Evolutionary conservation across 2,888 invertebrate genomes (phyloP).

Genomic region (Dynastes tityus): DNA sequence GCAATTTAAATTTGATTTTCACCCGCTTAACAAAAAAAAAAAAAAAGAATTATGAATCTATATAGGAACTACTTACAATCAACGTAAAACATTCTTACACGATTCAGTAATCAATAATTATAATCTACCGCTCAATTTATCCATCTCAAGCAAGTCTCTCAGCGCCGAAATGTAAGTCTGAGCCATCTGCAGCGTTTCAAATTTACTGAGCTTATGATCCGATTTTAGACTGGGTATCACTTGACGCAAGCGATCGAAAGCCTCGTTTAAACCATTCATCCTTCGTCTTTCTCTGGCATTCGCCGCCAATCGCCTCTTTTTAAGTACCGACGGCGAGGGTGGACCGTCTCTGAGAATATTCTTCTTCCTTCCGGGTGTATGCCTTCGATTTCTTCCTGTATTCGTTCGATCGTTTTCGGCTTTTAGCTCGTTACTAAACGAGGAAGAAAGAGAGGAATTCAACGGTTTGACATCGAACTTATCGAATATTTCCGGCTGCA

Average conservation of each 20-base stretch:
- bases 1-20: not conserved
- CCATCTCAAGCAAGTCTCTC: slow-evolving; percentile 75
- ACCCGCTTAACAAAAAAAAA: no score
- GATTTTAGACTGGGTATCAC: slow-evolving; percentile 82
- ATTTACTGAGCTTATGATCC: slow-evolving; percentile 82
- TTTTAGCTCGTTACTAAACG: slow-evolving; percentile 9
- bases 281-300: slow-evolving; percentile 82
- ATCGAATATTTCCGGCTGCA: slow-evolving; percentile 60
- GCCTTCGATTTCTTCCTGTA: slow-evolving; percentile 1
- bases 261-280: slow-evolving; percentile 83
- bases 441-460: not conserved
- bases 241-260: slow-evolving; percentile 80
- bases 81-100: no score
- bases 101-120: not conserved
- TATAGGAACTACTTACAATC: not conserved
- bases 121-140: slow-evolving; percentile 52
- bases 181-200: slow-evolving; percentile 85
- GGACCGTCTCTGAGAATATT: slow-evolving; percentile 60
- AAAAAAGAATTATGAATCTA: no score
- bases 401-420: not conserved
- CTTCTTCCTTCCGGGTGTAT: slow-evolving; percentile 57
- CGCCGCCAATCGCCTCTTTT: slow-evolving; percentile 79
- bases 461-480: slow-evolving; percentile 56
- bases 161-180: slow-evolving; percentile 82
- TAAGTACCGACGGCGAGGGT: slow-evolving; percentile 71